Evolutionary conservation across 2,888 invertebrate genomes (phyloP).

Genomic region (Synergus umbraculus): DNA sequence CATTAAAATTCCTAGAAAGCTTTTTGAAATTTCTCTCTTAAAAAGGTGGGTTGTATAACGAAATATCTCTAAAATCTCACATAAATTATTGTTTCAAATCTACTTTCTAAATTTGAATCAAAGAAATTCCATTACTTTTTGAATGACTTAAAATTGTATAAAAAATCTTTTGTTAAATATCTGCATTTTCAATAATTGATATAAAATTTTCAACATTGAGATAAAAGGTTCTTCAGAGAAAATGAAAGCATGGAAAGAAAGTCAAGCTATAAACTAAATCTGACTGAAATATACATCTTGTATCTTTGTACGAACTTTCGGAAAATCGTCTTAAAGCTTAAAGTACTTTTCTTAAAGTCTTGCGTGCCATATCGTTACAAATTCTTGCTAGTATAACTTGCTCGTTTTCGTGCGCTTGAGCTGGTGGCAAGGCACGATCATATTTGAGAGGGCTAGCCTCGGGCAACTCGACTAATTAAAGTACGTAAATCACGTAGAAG

Average conservation of each 20-base stretch:
- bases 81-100: no score
- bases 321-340: neutral
- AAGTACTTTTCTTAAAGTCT: constrained; percentile 23
- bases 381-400: constrained; percentile 18
- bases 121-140: no score
- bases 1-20: no score
- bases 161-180: no score
- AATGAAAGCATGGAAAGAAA: neutral
- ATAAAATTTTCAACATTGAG: neutral
- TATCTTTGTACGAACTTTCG: neutral
- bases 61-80: no score
- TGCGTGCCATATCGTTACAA: neutral
- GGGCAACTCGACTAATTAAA: constrained; percentile 65
- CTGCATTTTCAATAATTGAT: no score
- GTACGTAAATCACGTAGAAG: constrained; percentile 63
- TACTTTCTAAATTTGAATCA: no score
- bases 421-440: constrained; percentile 36
- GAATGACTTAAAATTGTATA: no score
- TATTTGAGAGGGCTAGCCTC: constrained; percentile 48
- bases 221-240: neutral
- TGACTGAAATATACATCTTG: neutral
- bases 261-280: neutral
- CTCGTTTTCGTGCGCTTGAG: constrained; percentile 45
- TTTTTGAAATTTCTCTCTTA: no score
- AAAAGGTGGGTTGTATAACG: no score